Conservation (phyloP, 2,888 invertebrate genomes). For the Criorhina ranunculi region DNA sequence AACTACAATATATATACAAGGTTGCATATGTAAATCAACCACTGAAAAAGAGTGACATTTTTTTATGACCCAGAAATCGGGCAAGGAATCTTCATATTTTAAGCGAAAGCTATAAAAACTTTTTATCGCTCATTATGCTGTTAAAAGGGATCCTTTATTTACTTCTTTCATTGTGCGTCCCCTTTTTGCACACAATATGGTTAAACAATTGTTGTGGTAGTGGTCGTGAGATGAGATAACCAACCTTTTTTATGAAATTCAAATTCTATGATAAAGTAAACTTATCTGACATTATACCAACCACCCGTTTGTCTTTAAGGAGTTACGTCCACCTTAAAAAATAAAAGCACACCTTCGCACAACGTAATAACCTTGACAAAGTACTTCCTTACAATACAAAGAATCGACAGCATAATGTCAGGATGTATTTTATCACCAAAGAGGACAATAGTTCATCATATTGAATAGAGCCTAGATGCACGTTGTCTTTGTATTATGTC, state of each 20-base stretch:
- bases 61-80: constrained; percentile 19
- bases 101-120: constrained; percentile 7
- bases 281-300: neutral
- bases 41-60: neutral
- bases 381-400: neutral
- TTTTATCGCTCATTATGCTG: constrained; percentile 15
- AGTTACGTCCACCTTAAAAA: neutral
- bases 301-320: neutral
- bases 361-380: too few relatives aligned
- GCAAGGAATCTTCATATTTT: constrained; percentile 8
- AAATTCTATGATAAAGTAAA: neutral
- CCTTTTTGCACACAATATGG: neutral
- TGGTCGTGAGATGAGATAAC: neutral
- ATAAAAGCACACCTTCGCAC: neutral
- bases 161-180: too few relatives aligned
- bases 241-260: constrained; percentile 1
- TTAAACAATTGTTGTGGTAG: neutral
- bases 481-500: neutral
- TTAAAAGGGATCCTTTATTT: constrained; percentile 7
- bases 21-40: constrained; percentile 24
- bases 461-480: constrained; percentile 6
- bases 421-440: constrained; percentile 8
- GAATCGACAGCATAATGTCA: neutral
- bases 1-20: neutral
- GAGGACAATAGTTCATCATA: neutral